Evolutionary conservation across 2,113 vertebrate genomes (phyloP), one percentile per base, ranked within the genome.

Genomic region (Narcine bancroftii): DNA sequence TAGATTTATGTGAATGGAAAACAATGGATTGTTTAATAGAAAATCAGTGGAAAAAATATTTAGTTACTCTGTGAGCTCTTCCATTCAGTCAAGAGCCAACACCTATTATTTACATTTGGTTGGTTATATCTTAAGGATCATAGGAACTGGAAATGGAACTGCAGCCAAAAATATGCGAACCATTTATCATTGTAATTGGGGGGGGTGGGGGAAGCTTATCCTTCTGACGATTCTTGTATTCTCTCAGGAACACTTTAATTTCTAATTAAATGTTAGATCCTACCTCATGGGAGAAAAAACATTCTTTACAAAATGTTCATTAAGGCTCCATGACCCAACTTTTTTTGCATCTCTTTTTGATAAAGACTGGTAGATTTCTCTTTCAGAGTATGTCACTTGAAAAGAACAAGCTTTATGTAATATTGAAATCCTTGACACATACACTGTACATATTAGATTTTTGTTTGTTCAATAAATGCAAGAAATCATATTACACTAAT

Each of bases 401-500:
- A 45, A 47, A 69, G 63, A 91, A 66, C 65, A 91, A 89, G 47
- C 65, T 47, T 45, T 94, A 93, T 94, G 94, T 92, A 92, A 96
- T 95, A 94, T 95, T 93, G 95, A 96, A 94, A 66, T 94, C 92
- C 94, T 94, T 96, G 95, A 94, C 94, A 94, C 95, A 94, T 66
- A 96, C 95, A 96, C 96, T 96, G 96, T 96, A 97, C 97, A 97
- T 95, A 96, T 95, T 97, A 97, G 95, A 96, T 96, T 95, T 93
- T 96, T 95, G 96, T 95, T 95, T 93, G 95, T 95, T 95, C 96
- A 96, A 94, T 95, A 95, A 96, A 95, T 95, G 95, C 89, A 96
- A 94, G 94, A 95, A 95, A 95, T 93, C 95, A 60, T 63, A 65
- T 47, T 96, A 97, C 98, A 99, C 98, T 99, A 99, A 99, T 96